phyloP scores from a whole-genome alignment of 2,797 vertebrate species.

The Rallus crepitans region DNA sequence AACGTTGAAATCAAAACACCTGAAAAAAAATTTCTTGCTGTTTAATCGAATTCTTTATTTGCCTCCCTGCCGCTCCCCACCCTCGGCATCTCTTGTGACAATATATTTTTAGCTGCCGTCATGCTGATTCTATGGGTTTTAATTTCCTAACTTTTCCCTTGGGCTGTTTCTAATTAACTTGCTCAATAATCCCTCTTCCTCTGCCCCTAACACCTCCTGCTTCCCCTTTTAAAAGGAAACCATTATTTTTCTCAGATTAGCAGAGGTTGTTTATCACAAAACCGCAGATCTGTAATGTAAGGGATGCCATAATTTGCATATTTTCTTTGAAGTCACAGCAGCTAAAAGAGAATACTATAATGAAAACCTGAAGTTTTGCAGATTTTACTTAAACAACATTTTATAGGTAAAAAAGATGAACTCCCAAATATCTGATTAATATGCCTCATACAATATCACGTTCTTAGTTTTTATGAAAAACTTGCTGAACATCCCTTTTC shows the following conservation, averaged over 20 bases:
- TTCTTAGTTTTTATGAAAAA: background rate
- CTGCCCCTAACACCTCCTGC: background rate
- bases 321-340: background rate
- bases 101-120: constrained; percentile 43
- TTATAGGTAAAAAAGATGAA: background rate
- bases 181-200: constrained; percentile 29
- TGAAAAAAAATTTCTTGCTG: constrained; percentile 22
- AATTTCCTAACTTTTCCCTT: constrained; percentile 65
- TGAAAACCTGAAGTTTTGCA: background rate
- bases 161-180: constrained; percentile 56
- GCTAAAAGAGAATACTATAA: background rate
- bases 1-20: background rate
- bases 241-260: constrained; percentile 12
- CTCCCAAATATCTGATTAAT: background rate
- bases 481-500: background rate
- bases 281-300: background rate
- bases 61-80: background rate
- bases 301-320: background rate
- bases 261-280: background rate
- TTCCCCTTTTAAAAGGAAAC: constrained; percentile 13
- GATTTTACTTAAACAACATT: background rate
- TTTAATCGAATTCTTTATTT: constrained; percentile 49
- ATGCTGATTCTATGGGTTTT: constrained; percentile 49
- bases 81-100: background rate
- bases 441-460: background rate